phyloP scores from a whole-genome alignment of 2,797 vertebrate species.

The Rhabdomys pumilio region DNA sequence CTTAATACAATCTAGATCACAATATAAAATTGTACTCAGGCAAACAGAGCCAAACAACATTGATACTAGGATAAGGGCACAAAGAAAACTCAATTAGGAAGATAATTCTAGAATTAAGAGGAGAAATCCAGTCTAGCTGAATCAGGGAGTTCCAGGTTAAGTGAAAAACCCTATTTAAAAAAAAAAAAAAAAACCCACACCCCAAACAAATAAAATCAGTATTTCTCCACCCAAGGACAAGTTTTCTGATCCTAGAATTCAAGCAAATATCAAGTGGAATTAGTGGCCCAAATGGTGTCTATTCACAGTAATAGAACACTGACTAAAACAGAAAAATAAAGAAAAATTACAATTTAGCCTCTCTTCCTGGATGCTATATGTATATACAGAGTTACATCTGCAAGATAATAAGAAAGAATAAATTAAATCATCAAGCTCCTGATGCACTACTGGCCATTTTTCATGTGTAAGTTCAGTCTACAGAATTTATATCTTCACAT shows the following conservation, averaged over 20 bases:
- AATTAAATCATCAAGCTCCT: neutral
- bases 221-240: neutral
- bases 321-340: neutral
- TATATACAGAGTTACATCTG: neutral
- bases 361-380: neutral
- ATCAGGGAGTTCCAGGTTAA: neutral
- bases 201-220: neutral
- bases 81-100: neutral
- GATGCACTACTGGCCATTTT: neutral
- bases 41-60: neutral
- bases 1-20: constrained; percentile 20
- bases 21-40: neutral
- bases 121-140: neutral
- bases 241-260: neutral
- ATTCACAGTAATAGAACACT: neutral
- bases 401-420: neutral
- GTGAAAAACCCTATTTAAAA: neutral
- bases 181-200: neutral
- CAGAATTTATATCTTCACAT: neutral
- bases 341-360: neutral
- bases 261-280: neutral
- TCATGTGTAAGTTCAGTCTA: neutral
- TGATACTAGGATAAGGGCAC: neutral
- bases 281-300: neutral
- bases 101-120: neutral